A percentile compares a stretch with the other conserved stretches of the same genome.
Conservation (phyloP, 2,888 invertebrate genomes). For the Gymnocheta viridis region DNA sequence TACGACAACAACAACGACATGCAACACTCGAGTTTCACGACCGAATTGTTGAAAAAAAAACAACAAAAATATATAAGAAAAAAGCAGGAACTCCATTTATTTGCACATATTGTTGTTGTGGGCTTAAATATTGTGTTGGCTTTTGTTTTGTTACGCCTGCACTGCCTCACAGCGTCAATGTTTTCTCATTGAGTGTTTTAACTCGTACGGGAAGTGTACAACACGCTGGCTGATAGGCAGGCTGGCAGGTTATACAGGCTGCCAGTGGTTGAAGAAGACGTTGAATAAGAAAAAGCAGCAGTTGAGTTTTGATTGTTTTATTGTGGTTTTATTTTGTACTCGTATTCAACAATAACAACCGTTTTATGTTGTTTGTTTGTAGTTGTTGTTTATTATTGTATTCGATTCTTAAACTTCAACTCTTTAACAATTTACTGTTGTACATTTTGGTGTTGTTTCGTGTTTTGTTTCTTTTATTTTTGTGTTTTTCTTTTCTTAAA, state of each 20-base stretch:
- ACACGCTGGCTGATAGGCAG: slow-evolving; percentile 10
- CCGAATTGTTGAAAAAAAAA: slow-evolving; percentile 61
- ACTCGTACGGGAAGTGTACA: slow-evolving; percentile 44
- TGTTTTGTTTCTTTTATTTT: slow-evolving; percentile 36
- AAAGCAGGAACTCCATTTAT: slow-evolving; percentile 26
- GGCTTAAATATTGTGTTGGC: slow-evolving; percentile 48
- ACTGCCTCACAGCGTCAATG: slow-evolving; percentile 15
- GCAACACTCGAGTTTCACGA: slow-evolving; percentile 67
- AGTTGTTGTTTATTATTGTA: slow-evolving; percentile 42
- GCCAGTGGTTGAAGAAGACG: slow-evolving; percentile 26
- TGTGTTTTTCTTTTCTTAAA: slow-evolving; percentile 50
- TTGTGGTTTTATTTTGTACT: slow-evolving; percentile 64
- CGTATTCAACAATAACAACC: slow-evolving; percentile 55
- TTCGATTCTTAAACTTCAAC: slow-evolving; percentile 63
- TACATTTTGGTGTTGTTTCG: slow-evolving; percentile 44
- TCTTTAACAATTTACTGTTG: slow-evolving; percentile 50
- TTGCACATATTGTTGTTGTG: slow-evolving; percentile 34
- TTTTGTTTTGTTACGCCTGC: slow-evolving; percentile 55
- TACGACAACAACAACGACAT: slow-evolving; percentile 7
- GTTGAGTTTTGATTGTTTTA: slow-evolving; percentile 58
- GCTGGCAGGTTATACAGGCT: not conserved
- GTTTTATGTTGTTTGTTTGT: slow-evolving; percentile 14
- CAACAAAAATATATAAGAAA: slow-evolving; percentile 26
- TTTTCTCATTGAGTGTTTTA: slow-evolving; percentile 26
- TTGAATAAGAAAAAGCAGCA: slow-evolving; percentile 24